phyloP scores from a whole-genome alignment of 1,140 invertebrate species.

The Antheraea mylitta region DNA sequence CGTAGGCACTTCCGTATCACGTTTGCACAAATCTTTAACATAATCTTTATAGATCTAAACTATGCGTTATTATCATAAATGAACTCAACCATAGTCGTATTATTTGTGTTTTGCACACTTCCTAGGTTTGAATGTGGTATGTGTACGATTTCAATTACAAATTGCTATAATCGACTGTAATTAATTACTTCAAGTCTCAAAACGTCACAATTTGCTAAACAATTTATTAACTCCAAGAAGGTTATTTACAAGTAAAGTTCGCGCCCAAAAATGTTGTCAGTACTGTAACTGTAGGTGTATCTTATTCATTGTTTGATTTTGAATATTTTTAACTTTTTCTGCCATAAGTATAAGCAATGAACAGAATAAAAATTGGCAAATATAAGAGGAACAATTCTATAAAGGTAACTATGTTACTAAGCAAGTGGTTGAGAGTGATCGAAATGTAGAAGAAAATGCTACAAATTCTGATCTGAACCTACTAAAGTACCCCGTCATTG shows the following conservation, averaged over 20 bases:
- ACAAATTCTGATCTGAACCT: no score
- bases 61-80: background rate
- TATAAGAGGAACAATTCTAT: no score
- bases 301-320: background rate
- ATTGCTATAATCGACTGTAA: no score
- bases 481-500: no score
- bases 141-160: background rate
- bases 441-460: no score
- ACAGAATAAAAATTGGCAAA: background rate
- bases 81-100: background rate
- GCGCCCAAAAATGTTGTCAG: no score
- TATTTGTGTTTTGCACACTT: background rate
- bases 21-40: constrained; percentile 4
- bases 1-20: constrained; percentile 36
- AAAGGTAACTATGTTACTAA: no score
- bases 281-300: background rate
- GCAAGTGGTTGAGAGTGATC: no score
- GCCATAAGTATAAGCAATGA: background rate
- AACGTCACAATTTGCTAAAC: no score
- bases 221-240: no score
- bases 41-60: constrained; percentile 5
- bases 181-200: no score
- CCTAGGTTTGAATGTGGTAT: background rate
- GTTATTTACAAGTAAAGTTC: no score
- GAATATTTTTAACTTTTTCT: background rate